Percentiles rank a stretch among this genome's conserved stretches.
Evolutionary conservation across 2,113 vertebrate species (phyloP).

Genomic region (Harpagus bidentatus): DNA sequence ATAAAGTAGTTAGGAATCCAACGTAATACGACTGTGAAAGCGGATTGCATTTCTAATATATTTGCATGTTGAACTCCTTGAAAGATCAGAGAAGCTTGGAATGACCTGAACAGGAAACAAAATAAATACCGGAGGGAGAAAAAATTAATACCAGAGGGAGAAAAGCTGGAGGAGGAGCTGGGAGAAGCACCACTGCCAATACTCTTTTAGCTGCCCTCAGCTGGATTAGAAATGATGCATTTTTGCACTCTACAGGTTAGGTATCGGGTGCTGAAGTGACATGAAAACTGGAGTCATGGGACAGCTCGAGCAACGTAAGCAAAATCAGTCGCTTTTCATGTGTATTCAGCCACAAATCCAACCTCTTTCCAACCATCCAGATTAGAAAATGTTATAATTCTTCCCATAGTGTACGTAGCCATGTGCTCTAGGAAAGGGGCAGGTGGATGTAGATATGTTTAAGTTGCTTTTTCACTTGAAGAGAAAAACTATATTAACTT

Average conservation of each 20-base stretch:
- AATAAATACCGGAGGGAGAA: neutral
- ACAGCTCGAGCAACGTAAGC: neutral
- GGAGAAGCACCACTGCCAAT: neutral
- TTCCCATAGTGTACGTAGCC: accelerated
- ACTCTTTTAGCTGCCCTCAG: neutral
- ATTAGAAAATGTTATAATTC: neutral
- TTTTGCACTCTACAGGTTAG: neutral
- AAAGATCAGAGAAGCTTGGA: neutral
- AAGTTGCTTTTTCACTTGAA: neutral
- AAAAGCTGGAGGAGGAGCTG: neutral
- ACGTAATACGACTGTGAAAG: neutral
- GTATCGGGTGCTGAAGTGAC: neutral
- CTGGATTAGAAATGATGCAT: neutral
- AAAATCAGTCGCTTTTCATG: neutral
- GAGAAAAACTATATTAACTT: neutral
- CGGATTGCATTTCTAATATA: neutral
- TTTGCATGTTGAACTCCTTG: neutral
- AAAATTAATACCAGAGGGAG: neutral
- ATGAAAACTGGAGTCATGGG: neutral
- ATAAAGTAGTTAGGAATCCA: neutral
- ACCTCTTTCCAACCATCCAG: neutral
- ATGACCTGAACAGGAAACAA: neutral
- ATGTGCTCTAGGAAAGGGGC: neutral
- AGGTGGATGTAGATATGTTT: neutral
- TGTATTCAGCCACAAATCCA: neutral